Conservation (phyloP, 1,140 invertebrate genomes). For the Rhagoletis pomonella region DNA sequence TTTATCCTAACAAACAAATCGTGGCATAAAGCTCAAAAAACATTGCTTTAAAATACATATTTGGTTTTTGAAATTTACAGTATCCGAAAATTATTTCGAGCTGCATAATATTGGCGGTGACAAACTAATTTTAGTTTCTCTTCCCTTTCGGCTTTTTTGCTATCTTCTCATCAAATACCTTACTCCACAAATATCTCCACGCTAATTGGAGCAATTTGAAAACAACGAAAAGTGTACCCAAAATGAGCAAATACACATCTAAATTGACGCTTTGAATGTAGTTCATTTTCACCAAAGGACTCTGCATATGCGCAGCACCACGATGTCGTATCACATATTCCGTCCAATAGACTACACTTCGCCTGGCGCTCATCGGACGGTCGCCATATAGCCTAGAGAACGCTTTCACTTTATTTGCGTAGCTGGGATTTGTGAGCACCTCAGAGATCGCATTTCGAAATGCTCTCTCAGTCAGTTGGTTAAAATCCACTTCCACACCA, state of each 20-base stretch:
- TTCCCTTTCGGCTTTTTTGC: no score
- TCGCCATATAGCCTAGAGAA: slow-evolving; percentile 65
- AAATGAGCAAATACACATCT: slow-evolving; percentile 27
- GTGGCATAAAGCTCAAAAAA: no score
- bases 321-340: slow-evolving; percentile 73
- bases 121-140: no score
- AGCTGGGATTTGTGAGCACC: slow-evolving; percentile 58
- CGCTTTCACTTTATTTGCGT: slow-evolving; percentile 49
- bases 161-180: no score
- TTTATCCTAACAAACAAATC: no score
- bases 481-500: slow-evolving; percentile 67
- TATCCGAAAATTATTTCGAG: no score
- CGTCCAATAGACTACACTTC: slow-evolving; percentile 63
- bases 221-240: no score
- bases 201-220: no score
- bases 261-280: slow-evolving; percentile 41
- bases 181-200: no score
- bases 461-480: slow-evolving; percentile 65
- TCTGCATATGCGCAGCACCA: slow-evolving; percentile 72
- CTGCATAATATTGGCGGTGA: no score
- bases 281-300: slow-evolving; percentile 60
- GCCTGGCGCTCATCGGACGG: slow-evolving; percentile 63
- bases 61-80: no score
- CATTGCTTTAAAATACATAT: no score
- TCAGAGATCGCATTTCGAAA: slow-evolving; percentile 59